Conservation (phyloP, 2,797 vertebrate genomes). For the Gallinago stenura region DNA sequence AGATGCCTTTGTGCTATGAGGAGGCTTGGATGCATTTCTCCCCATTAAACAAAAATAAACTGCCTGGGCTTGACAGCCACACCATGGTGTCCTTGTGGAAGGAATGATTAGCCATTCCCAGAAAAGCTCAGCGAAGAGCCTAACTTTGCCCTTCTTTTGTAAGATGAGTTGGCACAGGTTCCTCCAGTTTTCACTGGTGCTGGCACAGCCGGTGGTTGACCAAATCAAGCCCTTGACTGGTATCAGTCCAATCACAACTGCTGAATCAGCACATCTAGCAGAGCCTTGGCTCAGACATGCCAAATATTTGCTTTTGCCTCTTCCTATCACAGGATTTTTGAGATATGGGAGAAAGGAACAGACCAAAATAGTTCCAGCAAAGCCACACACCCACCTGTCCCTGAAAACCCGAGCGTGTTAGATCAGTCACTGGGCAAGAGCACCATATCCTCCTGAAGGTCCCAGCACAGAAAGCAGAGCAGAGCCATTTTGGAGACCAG, state of each 20-base stretch:
- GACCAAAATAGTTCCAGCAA: background rate
- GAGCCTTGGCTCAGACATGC: background rate
- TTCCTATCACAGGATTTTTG: background rate
- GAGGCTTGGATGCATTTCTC: slow-evolving; percentile 42
- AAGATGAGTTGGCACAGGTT: slow-evolving; percentile 8
- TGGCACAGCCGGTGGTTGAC: background rate
- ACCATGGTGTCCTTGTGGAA: slow-evolving; percentile 12
- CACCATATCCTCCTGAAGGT: background rate
- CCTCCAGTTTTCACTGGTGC: background rate
- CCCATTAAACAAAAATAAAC: slow-evolving; percentile 35
- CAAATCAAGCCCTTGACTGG: background rate
- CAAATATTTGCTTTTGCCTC: slow-evolving; percentile 48
- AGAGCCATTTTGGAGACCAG: background rate
- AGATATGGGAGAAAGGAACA: background rate
- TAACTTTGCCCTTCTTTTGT: slow-evolving; percentile 47
- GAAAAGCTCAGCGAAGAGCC: background rate
- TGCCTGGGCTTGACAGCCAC: slow-evolving; percentile 13
- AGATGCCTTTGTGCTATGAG: slow-evolving; percentile 1
- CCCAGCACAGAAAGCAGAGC: background rate
- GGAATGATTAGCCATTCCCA: slow-evolving; percentile 34
- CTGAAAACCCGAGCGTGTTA: background rate
- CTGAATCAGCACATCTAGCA: slow-evolving; percentile 40
- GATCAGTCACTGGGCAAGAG: background rate
- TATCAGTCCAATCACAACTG: background rate
- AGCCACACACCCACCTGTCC: background rate